Evolutionary conservation across 2,888 invertebrate genomes (phyloP).

Genomic region (Dryomyza anilis): DNA sequence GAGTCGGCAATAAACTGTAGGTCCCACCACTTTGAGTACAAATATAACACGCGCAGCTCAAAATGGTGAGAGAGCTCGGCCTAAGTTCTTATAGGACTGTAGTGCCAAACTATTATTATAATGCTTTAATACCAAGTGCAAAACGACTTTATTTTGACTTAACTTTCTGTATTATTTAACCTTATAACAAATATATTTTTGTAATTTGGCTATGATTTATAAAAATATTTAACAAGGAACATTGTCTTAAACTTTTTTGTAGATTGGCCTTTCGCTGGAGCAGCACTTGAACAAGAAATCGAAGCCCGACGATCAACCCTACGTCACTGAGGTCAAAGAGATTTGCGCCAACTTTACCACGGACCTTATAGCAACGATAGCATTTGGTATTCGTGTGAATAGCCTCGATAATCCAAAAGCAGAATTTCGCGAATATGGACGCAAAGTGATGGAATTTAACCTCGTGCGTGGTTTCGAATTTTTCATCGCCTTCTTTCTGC

Average conservation of each 20-base stretch:
- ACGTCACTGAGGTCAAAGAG: conserved; percentile 47
- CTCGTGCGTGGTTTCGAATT: conserved; percentile 54
- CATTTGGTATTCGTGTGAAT: conserved; percentile 61
- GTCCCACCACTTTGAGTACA: too few relatives aligned
- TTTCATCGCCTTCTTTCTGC: conserved; percentile 58
- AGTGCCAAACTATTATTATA: too few relatives aligned
- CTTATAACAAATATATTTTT: too few relatives aligned
- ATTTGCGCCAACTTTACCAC: conserved; percentile 55
- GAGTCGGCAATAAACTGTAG: too few relatives aligned
- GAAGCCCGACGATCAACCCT: conserved; percentile 25
- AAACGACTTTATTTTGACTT: too few relatives aligned
- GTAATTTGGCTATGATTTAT: too few relatives aligned
- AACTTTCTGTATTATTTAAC: too few relatives aligned
- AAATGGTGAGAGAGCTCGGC: too few relatives aligned
- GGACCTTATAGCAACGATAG: conserved; percentile 61
- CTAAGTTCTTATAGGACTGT: too few relatives aligned
- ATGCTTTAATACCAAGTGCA: too few relatives aligned
- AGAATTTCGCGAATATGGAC: conserved; percentile 57
- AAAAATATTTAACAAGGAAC: too few relatives aligned
- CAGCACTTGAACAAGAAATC: conserved; percentile 39
- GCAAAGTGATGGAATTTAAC: conserved; percentile 54
- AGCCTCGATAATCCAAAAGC: conserved; percentile 59
- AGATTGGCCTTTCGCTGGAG: conserved; percentile 51
- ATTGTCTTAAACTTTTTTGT: not conserved
- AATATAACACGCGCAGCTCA: too few relatives aligned